Percentiles rank a stretch among this genome's conserved stretches.
Evolutionary conservation across 2,888 invertebrate genomes (phyloP).

Genomic region (Camponotus fellah): DNA sequence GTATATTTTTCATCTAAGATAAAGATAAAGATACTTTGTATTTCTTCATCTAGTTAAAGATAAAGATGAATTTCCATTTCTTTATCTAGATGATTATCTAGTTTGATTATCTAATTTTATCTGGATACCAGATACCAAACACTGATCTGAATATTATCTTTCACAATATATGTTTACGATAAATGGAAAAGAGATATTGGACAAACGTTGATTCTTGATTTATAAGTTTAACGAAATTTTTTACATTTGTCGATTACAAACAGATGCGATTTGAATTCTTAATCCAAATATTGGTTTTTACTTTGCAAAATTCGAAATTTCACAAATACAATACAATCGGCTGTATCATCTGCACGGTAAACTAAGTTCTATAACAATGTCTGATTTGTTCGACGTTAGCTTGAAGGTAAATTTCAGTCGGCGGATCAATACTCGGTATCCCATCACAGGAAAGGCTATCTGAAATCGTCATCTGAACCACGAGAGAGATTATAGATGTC

Average conservation of each 20-base stretch:
- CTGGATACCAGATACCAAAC: too few species aligned
- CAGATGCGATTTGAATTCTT: not conserved
- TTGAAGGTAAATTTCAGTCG: constrained; percentile 43
- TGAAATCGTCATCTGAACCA: constrained; percentile 57
- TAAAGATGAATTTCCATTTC: too few species aligned
- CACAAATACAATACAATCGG: constrained; percentile 7
- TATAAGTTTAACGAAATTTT: not conserved
- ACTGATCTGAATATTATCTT: not conserved
- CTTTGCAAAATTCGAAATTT: not conserved
- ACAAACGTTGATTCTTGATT: not conserved
- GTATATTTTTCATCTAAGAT: too few species aligned
- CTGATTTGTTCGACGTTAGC: constrained; percentile 44
- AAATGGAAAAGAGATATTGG: not conserved
- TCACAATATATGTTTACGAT: not conserved
- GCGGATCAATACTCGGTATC: constrained; percentile 56
- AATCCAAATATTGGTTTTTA: constrained; percentile 10
- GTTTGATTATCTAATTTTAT: too few species aligned
- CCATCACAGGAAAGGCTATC: constrained; percentile 57
- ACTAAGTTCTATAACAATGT: constrained; percentile 29
- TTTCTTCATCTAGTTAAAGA: too few species aligned
- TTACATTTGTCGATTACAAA: not conserved
- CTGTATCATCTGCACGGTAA: not conserved
- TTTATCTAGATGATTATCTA: too few species aligned
- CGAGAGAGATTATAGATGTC: constrained; percentile 60
- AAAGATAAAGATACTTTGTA: too few species aligned